Conservation (phyloP, 92 coral and sea anemone genomes). For the Blastomussa wellsi region DNA sequence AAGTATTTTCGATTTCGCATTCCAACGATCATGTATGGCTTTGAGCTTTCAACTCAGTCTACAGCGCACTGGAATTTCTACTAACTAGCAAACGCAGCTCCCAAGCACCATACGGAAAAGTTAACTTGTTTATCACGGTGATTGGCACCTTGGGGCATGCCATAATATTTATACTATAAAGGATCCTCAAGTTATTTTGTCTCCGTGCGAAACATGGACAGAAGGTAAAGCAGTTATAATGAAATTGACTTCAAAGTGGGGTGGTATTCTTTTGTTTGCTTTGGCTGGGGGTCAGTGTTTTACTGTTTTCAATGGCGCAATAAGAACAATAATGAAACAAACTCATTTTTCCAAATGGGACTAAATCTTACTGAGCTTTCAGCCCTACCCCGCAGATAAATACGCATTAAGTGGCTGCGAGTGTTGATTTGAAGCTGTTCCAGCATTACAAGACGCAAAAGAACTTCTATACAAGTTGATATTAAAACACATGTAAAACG, state of each 20-base stretch:
- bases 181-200: not conserved
- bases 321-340: not conserved
- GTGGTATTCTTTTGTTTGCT: slow-evolving; percentile 24
- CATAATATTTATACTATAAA: not conserved
- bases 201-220: slow-evolving; percentile 25
- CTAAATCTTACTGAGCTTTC: slow-evolving; percentile 3
- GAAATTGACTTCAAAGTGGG: slow-evolving; percentile 19
- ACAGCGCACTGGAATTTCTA: not conserved
- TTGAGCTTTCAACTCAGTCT: not conserved
- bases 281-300: slow-evolving; percentile 45
- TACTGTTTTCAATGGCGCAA: slow-evolving; percentile 20
- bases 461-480: not conserved
- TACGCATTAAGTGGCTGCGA: not conserved
- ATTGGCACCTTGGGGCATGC: not conserved
- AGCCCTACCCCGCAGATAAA: slow-evolving; percentile 1
- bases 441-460: not conserved
- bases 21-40: not conserved
- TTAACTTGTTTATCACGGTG: not conserved
- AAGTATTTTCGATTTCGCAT: not conserved
- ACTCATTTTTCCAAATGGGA: slow-evolving; percentile 22
- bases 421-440: not conserved
- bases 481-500: slow-evolving; percentile 18
- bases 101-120: not conserved
- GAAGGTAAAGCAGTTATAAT: slow-evolving; percentile 23
- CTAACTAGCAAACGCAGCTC: not conserved